Percentiles rank a stretch among this genome's conserved stretches.
These are phyloP conservation scores for Aleiodes leptofemur DNA, from an alignment of 2,888 invertebrate genomes.

Conservation along the genomic window DNA sequence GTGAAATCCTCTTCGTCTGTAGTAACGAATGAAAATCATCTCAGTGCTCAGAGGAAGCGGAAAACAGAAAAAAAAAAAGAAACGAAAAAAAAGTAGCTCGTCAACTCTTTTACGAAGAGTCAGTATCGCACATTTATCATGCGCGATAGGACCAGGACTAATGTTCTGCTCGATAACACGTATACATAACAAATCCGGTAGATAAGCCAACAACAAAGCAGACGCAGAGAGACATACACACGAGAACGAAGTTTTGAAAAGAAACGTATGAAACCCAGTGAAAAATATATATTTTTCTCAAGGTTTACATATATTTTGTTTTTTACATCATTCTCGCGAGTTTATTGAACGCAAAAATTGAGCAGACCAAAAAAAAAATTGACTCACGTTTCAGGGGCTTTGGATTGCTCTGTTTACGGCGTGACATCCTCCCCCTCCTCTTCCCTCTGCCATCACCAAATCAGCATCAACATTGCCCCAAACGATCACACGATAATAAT, in stretches of 20 bases:
- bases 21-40: not conserved
- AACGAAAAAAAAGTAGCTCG: conserved; percentile 15
- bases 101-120: conserved; percentile 30
- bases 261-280: not conserved
- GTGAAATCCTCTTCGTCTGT: no score
- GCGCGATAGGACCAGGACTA: conserved; percentile 42
- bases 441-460: conserved; percentile 73
- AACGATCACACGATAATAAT: conserved; percentile 39
- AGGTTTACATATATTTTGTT: not conserved
- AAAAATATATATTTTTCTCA: conserved; percentile 2
- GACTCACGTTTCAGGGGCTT: conserved; percentile 96
- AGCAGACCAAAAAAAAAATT: conserved; percentile 38
- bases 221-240: conserved; percentile 27
- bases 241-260: conserved; percentile 2
- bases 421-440: conserved; percentile 85
- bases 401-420: conserved; percentile 96
- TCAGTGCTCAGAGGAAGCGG: not conserved
- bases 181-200: conserved; percentile 41
- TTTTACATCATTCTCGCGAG: conserved; percentile 4
- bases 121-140: conserved; percentile 42
- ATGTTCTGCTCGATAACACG: conserved; percentile 44
- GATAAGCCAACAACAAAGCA: conserved; percentile 44
- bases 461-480: conserved; percentile 64
- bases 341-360: not conserved
- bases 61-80: not conserved